These are phyloP conservation scores for Scolopax rusticola DNA, from an alignment of 2,797 vertebrate genomes.

Conservation along the genomic window DNA sequence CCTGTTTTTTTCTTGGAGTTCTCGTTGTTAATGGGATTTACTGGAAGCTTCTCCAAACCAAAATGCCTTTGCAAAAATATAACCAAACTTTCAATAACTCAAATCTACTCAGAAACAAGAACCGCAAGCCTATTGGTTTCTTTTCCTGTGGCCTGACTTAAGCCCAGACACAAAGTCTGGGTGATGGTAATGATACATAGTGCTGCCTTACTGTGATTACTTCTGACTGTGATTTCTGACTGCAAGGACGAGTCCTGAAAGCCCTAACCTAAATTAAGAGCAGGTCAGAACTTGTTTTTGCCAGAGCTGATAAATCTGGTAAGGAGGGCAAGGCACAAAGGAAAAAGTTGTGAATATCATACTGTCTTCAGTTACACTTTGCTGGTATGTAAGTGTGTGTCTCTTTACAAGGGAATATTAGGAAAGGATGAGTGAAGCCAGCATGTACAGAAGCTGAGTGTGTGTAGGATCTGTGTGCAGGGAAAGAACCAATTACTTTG, in stretches of 20 bases:
- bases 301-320: neutral
- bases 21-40: neutral
- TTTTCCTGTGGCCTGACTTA: neutral
- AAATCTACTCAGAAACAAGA: neutral
- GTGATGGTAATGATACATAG: neutral
- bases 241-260: neutral
- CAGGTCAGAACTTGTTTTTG: neutral
- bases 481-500: neutral
- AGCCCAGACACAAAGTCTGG: neutral
- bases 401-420: neutral
- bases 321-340: neutral
- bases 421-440: accelerated
- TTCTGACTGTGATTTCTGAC: neutral
- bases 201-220: neutral
- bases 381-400: neutral
- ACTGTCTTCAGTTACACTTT: neutral
- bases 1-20: neutral
- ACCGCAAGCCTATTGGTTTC: neutral
- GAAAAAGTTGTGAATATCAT: neutral
- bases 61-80: neutral
- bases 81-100: neutral
- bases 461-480: neutral
- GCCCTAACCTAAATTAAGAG: neutral
- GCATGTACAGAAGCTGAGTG: neutral
- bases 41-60: conserved; percentile 1